A percentile compares a stretch with the other conserved stretches of the same genome.
phyloP scores from a whole-genome alignment of 1,140 invertebrate species.

The Lucilia sericata region DNA sequence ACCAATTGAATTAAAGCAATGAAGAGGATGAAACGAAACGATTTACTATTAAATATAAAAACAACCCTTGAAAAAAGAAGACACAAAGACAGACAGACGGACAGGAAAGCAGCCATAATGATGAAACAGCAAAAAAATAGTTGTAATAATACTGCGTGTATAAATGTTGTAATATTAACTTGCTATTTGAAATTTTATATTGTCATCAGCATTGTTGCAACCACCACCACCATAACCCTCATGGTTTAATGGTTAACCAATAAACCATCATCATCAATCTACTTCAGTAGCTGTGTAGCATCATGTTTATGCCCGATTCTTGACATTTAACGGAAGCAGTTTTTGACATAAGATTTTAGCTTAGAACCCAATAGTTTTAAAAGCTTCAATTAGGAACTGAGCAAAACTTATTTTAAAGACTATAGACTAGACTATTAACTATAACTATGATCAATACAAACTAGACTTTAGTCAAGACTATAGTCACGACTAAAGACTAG shows the following conservation, averaged over 20 bases:
- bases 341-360: neutral
- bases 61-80: neutral
- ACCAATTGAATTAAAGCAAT: neutral
- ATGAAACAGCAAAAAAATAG: constrained; percentile 31
- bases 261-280: neutral
- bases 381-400: too few relatives aligned
- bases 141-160: neutral
- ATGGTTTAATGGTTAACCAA: neutral
- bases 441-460: too few relatives aligned
- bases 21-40: neutral
- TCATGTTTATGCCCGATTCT: neutral
- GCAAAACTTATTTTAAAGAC: too few relatives aligned
- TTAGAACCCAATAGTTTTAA: too few relatives aligned
- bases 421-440: too few relatives aligned
- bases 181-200: neutral
- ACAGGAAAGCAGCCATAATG: constrained; percentile 23
- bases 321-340: constrained; percentile 31
- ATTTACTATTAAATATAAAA: neutral
- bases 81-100: neutral
- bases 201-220: neutral
- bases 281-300: neutral
- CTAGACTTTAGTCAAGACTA: too few relatives aligned
- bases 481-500: too few relatives aligned
- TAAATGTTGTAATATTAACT: neutral
- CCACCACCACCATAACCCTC: constrained; percentile 1